Percentiles rank a stretch among this genome's conserved stretches.
Conservation (phyloP, 92 coral and sea anemone genomes). For the Ricordea florida region DNA sequence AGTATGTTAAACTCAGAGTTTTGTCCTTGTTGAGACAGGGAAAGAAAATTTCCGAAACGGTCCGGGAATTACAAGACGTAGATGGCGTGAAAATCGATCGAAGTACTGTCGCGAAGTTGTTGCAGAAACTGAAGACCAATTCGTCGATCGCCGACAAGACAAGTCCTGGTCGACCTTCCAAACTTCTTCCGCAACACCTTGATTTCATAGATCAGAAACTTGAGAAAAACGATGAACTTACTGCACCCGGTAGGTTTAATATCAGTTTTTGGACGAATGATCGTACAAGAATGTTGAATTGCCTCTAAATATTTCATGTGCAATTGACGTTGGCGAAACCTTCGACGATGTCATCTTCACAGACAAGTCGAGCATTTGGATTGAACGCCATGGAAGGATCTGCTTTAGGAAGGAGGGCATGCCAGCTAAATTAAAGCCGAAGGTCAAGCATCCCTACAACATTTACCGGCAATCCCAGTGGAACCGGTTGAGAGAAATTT, state of each 20-base stretch:
- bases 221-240: no score
- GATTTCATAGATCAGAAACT: no score
- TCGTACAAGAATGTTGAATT: background rate
- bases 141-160: background rate
- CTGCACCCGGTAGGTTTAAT: background rate
- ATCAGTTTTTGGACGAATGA: background rate
- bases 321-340: no score
- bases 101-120: background rate
- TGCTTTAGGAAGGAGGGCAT: constrained; percentile 23
- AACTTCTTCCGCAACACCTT: no score
- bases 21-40: background rate
- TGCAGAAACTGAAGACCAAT: background rate
- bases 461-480: no score
- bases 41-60: background rate
- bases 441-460: constrained; percentile 42
- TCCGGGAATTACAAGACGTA: background rate
- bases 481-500: no score
- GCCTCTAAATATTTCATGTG: no score
- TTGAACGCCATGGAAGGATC: constrained; percentile 36
- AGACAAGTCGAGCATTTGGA: constrained; percentile 22
- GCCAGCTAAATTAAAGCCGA: constrained; percentile 21
- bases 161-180: background rate
- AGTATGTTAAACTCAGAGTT: background rate
- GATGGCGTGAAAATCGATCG: background rate
- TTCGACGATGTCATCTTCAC: constrained; percentile 33